A percentile compares a stretch with the other conserved stretches of the same genome.
Conservation (phyloP, 2,113 vertebrate genomes). For the Nyctereutes procyonoides region DNA sequence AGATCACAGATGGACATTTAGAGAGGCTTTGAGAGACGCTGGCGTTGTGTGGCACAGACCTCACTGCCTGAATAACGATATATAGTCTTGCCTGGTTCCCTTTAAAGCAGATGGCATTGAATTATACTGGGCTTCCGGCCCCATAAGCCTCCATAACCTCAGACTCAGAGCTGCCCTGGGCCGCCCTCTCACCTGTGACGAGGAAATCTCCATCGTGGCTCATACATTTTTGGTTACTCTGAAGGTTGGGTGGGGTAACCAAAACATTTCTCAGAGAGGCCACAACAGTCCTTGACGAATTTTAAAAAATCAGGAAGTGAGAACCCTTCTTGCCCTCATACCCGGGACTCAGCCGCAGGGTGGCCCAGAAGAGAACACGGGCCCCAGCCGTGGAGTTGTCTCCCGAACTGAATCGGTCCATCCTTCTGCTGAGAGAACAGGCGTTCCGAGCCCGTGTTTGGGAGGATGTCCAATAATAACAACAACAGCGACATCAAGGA, state of each 20-base stretch:
- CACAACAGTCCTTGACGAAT: neutral
- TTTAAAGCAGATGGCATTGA: neutral
- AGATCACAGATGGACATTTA: neutral
- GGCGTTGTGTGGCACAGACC: neutral
- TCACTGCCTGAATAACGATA: neutral
- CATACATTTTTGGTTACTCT: neutral
- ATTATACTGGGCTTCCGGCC: neutral
- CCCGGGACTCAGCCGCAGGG: neutral
- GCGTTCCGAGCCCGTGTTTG: neutral
- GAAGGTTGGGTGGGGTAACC: neutral
- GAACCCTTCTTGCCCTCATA: neutral
- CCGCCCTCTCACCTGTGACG: neutral
- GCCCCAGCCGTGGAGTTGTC: neutral
- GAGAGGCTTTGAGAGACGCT: neutral
- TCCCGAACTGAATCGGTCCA: neutral
- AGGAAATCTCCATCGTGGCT: neutral
- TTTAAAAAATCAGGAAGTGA: neutral
- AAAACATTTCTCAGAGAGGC: neutral
- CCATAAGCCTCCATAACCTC: neutral
- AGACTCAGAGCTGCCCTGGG: neutral
- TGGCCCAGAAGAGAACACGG: neutral
- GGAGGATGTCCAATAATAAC: neutral
- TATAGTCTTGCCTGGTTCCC: neutral
- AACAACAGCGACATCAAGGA: neutral
- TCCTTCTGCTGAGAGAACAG: neutral